Evolutionary conservation across 2,888 invertebrate genomes (phyloP).

Genomic region (Plemyria rubiginata): DNA sequence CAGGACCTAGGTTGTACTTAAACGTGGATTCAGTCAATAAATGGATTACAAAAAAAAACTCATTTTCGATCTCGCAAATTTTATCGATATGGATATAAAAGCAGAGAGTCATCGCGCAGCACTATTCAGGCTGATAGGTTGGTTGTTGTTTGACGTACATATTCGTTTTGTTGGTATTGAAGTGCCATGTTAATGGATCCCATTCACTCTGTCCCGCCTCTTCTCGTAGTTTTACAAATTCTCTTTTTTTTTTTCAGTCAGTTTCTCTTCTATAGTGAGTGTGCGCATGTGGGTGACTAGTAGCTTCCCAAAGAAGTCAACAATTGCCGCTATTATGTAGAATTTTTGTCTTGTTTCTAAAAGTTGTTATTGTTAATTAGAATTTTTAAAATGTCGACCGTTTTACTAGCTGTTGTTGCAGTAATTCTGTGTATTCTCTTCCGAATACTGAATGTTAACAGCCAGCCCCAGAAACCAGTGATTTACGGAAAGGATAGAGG

Average conservation of each 20-base stretch:
- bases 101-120: too few relatives aligned
- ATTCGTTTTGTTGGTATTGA: too few relatives aligned
- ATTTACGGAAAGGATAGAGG: constrained; percentile 90
- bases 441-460: constrained; percentile 93
- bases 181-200: too few relatives aligned
- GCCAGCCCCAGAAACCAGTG: constrained; percentile 91
- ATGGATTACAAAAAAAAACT: too few relatives aligned
- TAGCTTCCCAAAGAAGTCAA: constrained; percentile 48
- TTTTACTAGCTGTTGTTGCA: constrained; percentile 91
- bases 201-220: too few relatives aligned
- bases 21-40: too few relatives aligned
- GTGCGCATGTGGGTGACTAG: constrained; percentile 48
- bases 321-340: constrained; percentile 67
- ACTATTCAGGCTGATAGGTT: too few relatives aligned
- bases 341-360: constrained; percentile 46
- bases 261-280: constrained; percentile 49
- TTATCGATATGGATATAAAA: too few relatives aligned
- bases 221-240: too few relatives aligned
- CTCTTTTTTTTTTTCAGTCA: constrained; percentile 25
- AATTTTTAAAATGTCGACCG: constrained; percentile 89
- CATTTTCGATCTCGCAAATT: too few relatives aligned
- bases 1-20: too few relatives aligned
- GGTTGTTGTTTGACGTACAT: too few relatives aligned
- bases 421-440: constrained; percentile 93
- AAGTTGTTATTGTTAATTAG: constrained; percentile 19